These are phyloP conservation scores for Drosophila teissieri DNA, from an alignment of 1,140 invertebrate species.

Conservation along the genomic window DNA sequence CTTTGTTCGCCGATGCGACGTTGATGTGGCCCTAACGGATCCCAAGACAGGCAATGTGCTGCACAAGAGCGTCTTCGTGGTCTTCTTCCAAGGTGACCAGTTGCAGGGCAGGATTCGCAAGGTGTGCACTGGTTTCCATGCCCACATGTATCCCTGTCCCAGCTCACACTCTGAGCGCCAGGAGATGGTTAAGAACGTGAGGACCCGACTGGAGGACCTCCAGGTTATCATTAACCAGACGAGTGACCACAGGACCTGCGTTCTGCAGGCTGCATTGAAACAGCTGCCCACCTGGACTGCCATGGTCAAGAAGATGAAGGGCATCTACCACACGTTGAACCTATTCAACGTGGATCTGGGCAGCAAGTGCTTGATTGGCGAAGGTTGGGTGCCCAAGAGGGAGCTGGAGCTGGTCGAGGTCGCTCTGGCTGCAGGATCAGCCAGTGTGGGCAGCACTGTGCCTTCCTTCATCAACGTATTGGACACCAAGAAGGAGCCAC, in stretches of 20 bases:
- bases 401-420: conserved; percentile 94
- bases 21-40: conserved; percentile 94
- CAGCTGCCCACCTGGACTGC: conserved; percentile 97
- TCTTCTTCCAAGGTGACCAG: conserved; percentile 99
- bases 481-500: conserved; percentile 88
- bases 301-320: conserved; percentile 94
- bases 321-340: conserved; percentile 94
- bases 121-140: conserved; percentile 98
- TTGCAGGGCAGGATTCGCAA: conserved; percentile 97
- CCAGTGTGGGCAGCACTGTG: conserved; percentile 94
- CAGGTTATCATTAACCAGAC: conserved; percentile 97
- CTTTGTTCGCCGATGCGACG: conserved; percentile 93
- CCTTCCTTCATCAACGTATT: conserved; percentile 97
- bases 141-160: conserved; percentile 97
- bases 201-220: conserved; percentile 96
- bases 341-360: conserved; percentile 95
- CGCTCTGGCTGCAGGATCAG: conserved; percentile 95
- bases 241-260: conserved; percentile 96
- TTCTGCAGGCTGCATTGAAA: conserved; percentile 95
- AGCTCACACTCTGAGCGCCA: conserved; percentile 94
- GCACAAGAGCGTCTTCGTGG: conserved; percentile 97
- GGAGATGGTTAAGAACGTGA: conserved; percentile 97
- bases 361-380: conserved; percentile 96
- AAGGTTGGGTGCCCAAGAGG: conserved; percentile 96
- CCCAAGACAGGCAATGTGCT: conserved; percentile 92